Evolutionary conservation across 2,797 vertebrate species (phyloP).

Genomic region (Myotis planiceps): DNA sequence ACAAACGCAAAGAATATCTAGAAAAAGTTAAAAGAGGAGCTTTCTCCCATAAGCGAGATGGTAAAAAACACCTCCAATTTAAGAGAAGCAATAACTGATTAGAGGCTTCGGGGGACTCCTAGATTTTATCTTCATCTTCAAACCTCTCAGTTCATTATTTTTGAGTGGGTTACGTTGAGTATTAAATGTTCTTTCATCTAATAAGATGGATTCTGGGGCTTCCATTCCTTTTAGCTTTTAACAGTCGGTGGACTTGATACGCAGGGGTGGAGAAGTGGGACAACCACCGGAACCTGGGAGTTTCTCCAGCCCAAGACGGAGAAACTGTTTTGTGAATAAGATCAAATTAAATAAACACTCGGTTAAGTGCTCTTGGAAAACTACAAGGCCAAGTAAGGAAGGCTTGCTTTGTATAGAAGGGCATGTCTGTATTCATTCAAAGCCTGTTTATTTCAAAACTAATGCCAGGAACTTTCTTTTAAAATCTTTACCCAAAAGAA

Average conservation of each 20-base stretch:
- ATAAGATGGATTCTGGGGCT: neutral
- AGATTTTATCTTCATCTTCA: neutral
- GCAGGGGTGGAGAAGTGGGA: neutral
- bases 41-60: neutral
- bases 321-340: neutral
- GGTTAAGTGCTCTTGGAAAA: neutral
- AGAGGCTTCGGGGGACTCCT: neutral
- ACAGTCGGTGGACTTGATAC: neutral
- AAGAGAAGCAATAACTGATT: neutral
- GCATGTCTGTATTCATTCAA: neutral
- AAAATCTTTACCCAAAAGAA: neutral
- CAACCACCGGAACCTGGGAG: neutral
- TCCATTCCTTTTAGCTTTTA: neutral
- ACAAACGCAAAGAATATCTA: neutral
- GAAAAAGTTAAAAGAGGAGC: neutral
- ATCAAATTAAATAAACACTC: neutral
- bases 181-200: neutral
- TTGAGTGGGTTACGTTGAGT: neutral
- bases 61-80: neutral
- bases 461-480: neutral
- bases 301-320: neutral
- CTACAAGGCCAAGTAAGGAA: neutral
- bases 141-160: neutral
- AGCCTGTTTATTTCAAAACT: conserved; percentile 21
- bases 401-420: neutral